Evolutionary conservation across 1,140 invertebrate species (phyloP), one percentile per base, ranked within the genome.

Genomic region (Nasonia vitripennis): DNA sequence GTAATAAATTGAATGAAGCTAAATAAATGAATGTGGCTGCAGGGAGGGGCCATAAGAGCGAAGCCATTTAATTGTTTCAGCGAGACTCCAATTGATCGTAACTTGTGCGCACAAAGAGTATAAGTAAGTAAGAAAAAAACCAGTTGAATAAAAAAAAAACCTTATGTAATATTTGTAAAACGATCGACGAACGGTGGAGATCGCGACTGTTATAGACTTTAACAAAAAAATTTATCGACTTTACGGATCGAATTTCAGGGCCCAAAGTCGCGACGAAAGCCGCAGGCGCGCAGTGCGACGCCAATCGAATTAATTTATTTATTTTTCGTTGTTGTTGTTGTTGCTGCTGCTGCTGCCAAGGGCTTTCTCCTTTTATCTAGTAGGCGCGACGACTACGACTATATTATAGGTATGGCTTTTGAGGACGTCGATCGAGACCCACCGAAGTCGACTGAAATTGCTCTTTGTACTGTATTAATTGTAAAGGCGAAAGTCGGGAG

Each of bases 41-140:
- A 6, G 34, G 3, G 34, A 41, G 14, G n/a, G 4, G 41, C 27
- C 31, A 75, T 9, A 75, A 9, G 20, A n/a, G 23, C 17, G 74
- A 77, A 80, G 14, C 27, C 7, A 23, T 27, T 27, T 27, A 27
- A 27, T 23, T 14, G 48, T 78, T 55, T 78, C 3, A 62, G 55
- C 78, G 71, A 80, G 31, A 75, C 71, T 84, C 31, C 10, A 45
- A 84, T 81, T n/a, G 48, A 85, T 81, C 37, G 70, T 41, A 82
- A 86, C 77, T 83, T 80, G 68, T 74, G 81, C 77, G 85, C 81
- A 86, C 81, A 86, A 86, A 82, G 41, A 37, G 20, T 37, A 17
- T 70, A 45, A 81, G 41, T 70, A 45, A 81, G 41, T 34, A 67
- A 79, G 31, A 12, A 78, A 78, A 14, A 3, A 70, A 68, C n/a